Conservation (phyloP, 2,888 invertebrate genomes). For the Caenorhabditis sp. region DNA sequence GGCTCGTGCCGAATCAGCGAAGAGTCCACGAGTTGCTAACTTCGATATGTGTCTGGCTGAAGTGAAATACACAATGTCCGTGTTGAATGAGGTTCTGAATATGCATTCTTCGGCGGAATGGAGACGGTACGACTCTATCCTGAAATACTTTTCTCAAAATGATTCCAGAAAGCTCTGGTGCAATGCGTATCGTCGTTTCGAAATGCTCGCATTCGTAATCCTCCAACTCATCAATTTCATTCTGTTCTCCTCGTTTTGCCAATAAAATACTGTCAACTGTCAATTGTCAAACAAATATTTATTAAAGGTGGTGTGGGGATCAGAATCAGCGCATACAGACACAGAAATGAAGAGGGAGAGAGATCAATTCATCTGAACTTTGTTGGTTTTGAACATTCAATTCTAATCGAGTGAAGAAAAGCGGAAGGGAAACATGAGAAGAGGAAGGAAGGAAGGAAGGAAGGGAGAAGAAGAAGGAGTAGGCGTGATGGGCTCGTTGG, state of each 20-base stretch:
- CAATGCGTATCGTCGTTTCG: slow-evolving; percentile 42
- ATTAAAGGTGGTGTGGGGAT: background rate
- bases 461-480: background rate
- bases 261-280: slow-evolving; percentile 18
- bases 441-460: slow-evolving; percentile 5
- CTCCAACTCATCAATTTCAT: slow-evolving; percentile 45
- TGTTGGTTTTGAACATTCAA: slow-evolving; percentile 50
- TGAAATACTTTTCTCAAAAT: too few relatives aligned
- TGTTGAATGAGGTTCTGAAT: slow-evolving; percentile 60
- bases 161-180: slow-evolving; percentile 51
- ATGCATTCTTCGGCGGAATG: slow-evolving; percentile 59
- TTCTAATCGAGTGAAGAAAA: slow-evolving; percentile 47
- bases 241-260: slow-evolving; percentile 39
- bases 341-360: background rate
- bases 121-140: slow-evolving; percentile 50
- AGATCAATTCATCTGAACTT: slow-evolving; percentile 37
- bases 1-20: slow-evolving; percentile 58
- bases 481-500: slow-evolving; percentile 23
- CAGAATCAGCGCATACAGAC: slow-evolving; percentile 44
- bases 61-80: slow-evolving; percentile 60
- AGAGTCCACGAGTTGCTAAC: slow-evolving; percentile 52
- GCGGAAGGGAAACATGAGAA: too few relatives aligned
- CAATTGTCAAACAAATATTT: slow-evolving; percentile 49
- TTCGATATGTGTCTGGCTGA: slow-evolving; percentile 66
- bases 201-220: slow-evolving; percentile 29